Evolutionary conservation across 1,140 invertebrate genomes (phyloP).

Genomic region (Psix sp.): DNA sequence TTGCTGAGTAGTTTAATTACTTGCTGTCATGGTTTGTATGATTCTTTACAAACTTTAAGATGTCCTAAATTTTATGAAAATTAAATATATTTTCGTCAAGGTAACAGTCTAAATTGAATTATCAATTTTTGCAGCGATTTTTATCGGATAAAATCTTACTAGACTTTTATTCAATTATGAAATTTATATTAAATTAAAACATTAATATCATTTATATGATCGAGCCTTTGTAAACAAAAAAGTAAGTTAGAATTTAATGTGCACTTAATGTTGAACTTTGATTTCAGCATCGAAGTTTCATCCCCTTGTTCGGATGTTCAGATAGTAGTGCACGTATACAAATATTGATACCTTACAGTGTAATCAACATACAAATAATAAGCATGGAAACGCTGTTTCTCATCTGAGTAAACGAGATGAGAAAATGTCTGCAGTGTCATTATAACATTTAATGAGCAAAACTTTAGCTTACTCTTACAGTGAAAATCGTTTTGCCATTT

Average conservation of each 20-base stretch:
- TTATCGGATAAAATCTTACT: too few relatives aligned
- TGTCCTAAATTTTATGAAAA: too few relatives aligned
- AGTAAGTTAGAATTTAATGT: not conserved
- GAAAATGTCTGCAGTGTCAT: slow-evolving; percentile 25
- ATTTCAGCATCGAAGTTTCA: slow-evolving; percentile 27
- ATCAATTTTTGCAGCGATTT: too few relatives aligned
- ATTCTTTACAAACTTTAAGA: too few relatives aligned
- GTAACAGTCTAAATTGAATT: too few relatives aligned
- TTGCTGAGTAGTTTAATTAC: too few relatives aligned
- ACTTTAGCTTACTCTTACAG: slow-evolving; percentile 19
- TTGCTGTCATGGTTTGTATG: too few relatives aligned
- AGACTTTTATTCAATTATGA: too few relatives aligned
- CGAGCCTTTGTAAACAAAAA: not conserved
- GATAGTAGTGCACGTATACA: slow-evolving; percentile 10
- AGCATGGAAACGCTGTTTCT: slow-evolving; percentile 35
- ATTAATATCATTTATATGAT: too few relatives aligned
- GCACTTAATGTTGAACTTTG: slow-evolving; percentile 27
- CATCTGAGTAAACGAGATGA: slow-evolving; percentile 11
- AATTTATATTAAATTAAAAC: too few relatives aligned
- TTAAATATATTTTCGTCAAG: too few relatives aligned
- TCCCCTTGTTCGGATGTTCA: slow-evolving; percentile 12
- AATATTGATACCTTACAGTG: slow-evolving; percentile 48
- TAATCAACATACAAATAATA: slow-evolving; percentile 53
- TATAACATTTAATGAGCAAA: slow-evolving; percentile 26
- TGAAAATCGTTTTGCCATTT: slow-evolving; percentile 1